Percentiles rank a stretch among this genome's conserved stretches.
These are phyloP conservation scores for Coptodon bakossiorum DNA, from an alignment of 2,113 vertebrate genomes.

Conservation along the genomic window DNA sequence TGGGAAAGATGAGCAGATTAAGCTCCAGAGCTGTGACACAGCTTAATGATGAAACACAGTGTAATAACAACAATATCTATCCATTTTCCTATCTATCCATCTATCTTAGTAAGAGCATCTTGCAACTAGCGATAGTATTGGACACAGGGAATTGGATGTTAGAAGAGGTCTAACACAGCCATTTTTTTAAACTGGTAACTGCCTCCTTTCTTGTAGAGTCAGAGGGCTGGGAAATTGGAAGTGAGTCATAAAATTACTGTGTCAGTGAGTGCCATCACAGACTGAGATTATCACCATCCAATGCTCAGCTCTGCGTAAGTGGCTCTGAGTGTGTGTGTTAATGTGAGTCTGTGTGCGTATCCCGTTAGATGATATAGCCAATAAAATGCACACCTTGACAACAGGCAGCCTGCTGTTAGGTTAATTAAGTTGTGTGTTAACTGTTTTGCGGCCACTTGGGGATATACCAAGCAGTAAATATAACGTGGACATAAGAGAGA, in stretches of 20 bases:
- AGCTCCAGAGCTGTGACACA: not conserved
- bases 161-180: not conserved
- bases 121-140: not conserved
- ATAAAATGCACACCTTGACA: not conserved
- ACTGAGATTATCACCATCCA: slow-evolving; percentile 27
- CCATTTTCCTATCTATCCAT: not conserved
- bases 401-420: not conserved
- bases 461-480: not conserved
- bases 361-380: not conserved
- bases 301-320: not conserved
- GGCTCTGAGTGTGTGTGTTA: not conserved
- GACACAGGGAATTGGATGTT: not conserved
- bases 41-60: slow-evolving; percentile 20
- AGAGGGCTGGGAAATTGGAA: slow-evolving; percentile 30
- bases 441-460: not conserved
- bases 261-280: slow-evolving; percentile 21
- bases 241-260: slow-evolving; percentile 38
- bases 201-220: slow-evolving; percentile 18
- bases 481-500: not conserved
- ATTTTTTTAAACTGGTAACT: not conserved
- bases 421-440: not conserved
- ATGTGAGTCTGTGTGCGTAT: not conserved
- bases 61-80: not conserved
- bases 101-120: not conserved
- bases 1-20: not conserved